Percentiles rank a stretch among this genome's conserved stretches.
phyloP scores from a whole-genome alignment of 2,888 invertebrate genomes.

The Agriopis aurantiaria region DNA sequence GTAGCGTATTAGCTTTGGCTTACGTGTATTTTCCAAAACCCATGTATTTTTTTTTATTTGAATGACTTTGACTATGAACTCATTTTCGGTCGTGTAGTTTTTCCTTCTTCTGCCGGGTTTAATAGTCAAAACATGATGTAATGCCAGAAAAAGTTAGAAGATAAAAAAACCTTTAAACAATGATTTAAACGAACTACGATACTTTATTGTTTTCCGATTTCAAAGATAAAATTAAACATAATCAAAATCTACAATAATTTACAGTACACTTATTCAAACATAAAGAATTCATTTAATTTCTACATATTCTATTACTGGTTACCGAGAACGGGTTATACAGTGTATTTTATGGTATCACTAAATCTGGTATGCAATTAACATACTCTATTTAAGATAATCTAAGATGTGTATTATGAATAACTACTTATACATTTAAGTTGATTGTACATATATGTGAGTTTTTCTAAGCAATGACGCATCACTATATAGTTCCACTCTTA shows the following conservation, averaged over 20 bases:
- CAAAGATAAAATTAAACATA: constrained; percentile 11
- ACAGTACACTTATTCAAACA: constrained; percentile 19
- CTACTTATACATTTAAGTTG: constrained; percentile 7
- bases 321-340: constrained; percentile 28
- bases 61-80: too few relatives aligned
- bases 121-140: too few relatives aligned
- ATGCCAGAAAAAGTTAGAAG: too few relatives aligned
- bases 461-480: constrained; percentile 1
- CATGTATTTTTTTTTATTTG: too few relatives aligned
- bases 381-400: constrained; percentile 45
- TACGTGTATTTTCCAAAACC: too few relatives aligned
- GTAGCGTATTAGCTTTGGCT: too few relatives aligned
- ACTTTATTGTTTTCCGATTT: not conserved
- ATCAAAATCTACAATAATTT: constrained; percentile 30
- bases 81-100: too few relatives aligned
- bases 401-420: constrained; percentile 34
- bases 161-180: too few relatives aligned
- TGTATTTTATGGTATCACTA: constrained; percentile 35
- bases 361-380: constrained; percentile 55
- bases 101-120: too few relatives aligned
- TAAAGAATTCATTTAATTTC: constrained; percentile 23
- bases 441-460: not conserved
- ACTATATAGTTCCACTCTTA: not conserved
- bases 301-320: constrained; percentile 20
- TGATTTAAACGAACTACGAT: too few relatives aligned